Percentiles rank a stretch among this genome's conserved stretches.
Conservation (phyloP, 2,797 vertebrate species). For the Limosa lapponica region DNA sequence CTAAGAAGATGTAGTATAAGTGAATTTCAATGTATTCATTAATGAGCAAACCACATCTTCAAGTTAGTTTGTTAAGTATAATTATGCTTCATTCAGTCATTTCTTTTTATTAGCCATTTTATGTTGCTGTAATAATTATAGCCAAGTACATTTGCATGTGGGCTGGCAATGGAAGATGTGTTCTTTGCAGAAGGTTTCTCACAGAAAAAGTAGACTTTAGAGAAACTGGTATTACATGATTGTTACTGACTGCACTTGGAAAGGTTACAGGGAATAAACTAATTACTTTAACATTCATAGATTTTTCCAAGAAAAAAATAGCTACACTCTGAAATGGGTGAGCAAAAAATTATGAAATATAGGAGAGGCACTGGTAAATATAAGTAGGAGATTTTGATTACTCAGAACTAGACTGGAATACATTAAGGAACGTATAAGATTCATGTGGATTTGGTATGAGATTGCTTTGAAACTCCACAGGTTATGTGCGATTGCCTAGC, state of each 20-base stretch:
- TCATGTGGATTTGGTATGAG: not conserved
- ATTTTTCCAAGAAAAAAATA: not conserved
- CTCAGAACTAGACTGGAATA: not conserved
- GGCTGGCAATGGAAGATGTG: not conserved
- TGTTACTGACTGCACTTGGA: not conserved
- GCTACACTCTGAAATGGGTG: not conserved
- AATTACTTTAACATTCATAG: not conserved
- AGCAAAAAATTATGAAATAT: not conserved
- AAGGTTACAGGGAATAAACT: not conserved
- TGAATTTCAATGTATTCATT: not conserved
- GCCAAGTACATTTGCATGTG: not conserved
- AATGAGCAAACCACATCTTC: not conserved
- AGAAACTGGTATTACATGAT: not conserved
- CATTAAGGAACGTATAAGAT: not conserved
- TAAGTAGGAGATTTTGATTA: not conserved
- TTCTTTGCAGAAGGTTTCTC: not conserved
- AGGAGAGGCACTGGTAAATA: not conserved
- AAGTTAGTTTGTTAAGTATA: not conserved
- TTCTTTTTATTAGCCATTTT: slow-evolving; percentile 17
- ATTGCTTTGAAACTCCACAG: not conserved
- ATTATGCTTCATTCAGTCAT: not conserved
- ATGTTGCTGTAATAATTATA: not conserved
- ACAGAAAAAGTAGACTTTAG: not conserved
- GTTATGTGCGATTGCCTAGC: not conserved
- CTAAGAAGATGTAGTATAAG: not conserved